Conservation (phyloP, 1,140 invertebrate genomes). For the Apocrypta bakeri region DNA sequence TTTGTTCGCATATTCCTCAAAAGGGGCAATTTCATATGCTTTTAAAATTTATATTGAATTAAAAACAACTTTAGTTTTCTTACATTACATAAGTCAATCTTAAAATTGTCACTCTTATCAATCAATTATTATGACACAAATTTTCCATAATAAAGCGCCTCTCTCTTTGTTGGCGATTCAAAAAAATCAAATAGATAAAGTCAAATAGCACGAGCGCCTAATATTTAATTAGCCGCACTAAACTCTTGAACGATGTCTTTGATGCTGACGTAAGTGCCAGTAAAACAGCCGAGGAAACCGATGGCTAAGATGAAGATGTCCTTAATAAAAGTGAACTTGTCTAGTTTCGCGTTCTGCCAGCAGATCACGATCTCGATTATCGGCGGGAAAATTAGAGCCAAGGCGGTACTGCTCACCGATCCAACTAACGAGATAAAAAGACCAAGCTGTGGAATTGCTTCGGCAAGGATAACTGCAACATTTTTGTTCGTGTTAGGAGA, state of each 20-base stretch:
- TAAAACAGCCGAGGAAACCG: constrained; percentile 81
- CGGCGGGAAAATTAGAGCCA: constrained; percentile 92
- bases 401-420: constrained; percentile 88
- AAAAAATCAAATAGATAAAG: neutral
- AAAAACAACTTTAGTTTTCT: too few relatives aligned
- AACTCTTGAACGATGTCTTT: constrained; percentile 75
- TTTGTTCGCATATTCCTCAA: neutral
- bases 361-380: constrained; percentile 85
- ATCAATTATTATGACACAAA: too few relatives aligned
- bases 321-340: constrained; percentile 75
- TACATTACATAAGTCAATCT: too few relatives aligned
- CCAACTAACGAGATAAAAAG: constrained; percentile 94
- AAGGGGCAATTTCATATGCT: neutral
- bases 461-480: constrained; percentile 82
- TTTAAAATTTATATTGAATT: too few relatives aligned
- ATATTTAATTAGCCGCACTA: constrained; percentile 46
- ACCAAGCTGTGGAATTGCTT: constrained; percentile 87
- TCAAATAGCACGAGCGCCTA: too few relatives aligned
- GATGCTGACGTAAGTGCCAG: constrained; percentile 84
- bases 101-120: too few relatives aligned
- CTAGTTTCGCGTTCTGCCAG: constrained; percentile 72
- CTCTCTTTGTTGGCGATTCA: neutral
- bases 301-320: constrained; percentile 81
- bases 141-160: neutral
- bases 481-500: neutral